Percentiles rank a stretch among this genome's conserved stretches.
phyloP scores from a whole-genome alignment of 2,888 invertebrate genomes.

The Melitaea athalia region DNA sequence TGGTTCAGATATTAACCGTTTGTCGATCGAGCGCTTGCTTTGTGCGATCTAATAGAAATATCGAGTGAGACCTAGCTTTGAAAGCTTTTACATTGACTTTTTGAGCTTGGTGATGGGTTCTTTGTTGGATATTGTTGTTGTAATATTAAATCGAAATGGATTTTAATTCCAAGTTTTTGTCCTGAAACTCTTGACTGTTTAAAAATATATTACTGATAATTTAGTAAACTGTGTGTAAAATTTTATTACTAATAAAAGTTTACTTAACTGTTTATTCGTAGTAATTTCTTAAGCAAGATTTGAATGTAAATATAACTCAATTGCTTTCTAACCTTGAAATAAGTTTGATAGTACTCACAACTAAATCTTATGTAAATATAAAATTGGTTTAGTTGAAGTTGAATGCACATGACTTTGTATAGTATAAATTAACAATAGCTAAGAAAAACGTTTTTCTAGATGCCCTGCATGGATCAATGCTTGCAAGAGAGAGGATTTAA shows the following conservation, averaged over 20 bases:
- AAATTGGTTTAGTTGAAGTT: neutral
- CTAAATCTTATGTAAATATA: no score
- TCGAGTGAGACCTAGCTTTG: slow-evolving; percentile 9
- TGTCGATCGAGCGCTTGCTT: slow-evolving; percentile 2
- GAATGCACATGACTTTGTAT: neutral
- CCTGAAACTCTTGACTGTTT: no score
- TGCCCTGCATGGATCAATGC: slow-evolving; percentile 31
- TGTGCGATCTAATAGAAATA: neutral
- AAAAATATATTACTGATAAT: no score
- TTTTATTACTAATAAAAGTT: no score
- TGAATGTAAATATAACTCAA: no score
- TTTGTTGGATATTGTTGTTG: neutral
- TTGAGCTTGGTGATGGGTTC: neutral
- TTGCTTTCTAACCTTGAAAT: no score
- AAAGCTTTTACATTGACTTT: slow-evolving; percentile 4
- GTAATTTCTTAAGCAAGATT: no score
- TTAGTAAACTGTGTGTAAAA: no score
- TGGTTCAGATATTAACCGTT: neutral
- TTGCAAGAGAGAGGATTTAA: slow-evolving; percentile 33
- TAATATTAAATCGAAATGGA: neutral
- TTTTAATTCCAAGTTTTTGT: neutral
- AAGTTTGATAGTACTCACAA: no score
- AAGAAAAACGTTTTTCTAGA: slow-evolving; percentile 12
- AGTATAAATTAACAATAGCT: no score
- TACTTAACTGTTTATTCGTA: no score